A percentile compares a stretch with the other conserved stretches of the same genome.
Conservation (phyloP, 35 echinoderm and acorn worm species). For the Eucidaris tribuloides region DNA sequence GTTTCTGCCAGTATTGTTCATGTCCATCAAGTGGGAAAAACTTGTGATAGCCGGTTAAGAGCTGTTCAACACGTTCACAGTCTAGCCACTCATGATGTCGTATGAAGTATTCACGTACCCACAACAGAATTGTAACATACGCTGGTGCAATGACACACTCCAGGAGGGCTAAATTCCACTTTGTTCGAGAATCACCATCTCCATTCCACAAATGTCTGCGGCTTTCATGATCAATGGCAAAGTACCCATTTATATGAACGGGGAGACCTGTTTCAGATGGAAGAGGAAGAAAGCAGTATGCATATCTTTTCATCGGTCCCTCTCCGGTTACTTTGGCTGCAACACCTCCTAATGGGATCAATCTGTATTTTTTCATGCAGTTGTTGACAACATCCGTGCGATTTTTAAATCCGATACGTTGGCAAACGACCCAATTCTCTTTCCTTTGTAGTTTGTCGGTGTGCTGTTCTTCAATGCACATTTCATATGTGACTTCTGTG, state of each 20-base stretch:
- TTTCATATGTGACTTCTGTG: neutral
- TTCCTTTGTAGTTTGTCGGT: neutral
- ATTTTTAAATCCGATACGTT: constrained; percentile 3
- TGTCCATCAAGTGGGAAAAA: neutral
- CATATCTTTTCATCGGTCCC: neutral
- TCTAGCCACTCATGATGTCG: neutral
- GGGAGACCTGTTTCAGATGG: constrained; percentile 61
- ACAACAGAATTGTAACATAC: constrained; percentile 34
- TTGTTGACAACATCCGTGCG: neutral
- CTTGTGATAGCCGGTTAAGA: constrained; percentile 2
- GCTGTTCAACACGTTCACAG: neutral
- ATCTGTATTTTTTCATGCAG: neutral
- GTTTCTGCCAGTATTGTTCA: neutral
- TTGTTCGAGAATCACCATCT: constrained; percentile 16
- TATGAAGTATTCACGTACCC: neutral
- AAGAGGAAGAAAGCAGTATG: constrained; percentile 77
- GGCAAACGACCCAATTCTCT: constrained; percentile 39
- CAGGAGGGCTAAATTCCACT: constrained; percentile 61
- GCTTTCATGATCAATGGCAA: constrained; percentile 65
- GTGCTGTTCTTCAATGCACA: neutral
- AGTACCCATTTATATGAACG: constrained; percentile 84
- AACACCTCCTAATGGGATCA: constrained; percentile 45
- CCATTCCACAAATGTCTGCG: constrained; percentile 57
- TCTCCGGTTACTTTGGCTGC: neutral
- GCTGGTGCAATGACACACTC: constrained; percentile 43